These are phyloP conservation scores for Agrenia bidenticulata DNA, from an alignment of 2,888 invertebrate species.

Conservation along the genomic window DNA sequence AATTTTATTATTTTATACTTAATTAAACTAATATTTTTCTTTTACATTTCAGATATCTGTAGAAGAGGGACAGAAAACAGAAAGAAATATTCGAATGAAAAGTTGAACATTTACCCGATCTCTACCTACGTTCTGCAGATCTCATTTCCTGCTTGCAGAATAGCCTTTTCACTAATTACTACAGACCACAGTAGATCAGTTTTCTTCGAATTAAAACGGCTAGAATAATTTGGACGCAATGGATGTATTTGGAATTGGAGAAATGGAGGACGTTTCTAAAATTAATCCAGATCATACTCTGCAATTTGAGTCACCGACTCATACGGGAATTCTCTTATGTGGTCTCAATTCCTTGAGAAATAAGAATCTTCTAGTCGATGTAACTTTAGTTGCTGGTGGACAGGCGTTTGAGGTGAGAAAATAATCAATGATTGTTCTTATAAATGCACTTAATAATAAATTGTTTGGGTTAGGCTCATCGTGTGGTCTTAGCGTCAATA, in stretches of 20 bases:
- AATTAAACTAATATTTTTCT: too few relatives aligned
- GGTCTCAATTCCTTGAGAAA: conserved; percentile 66
- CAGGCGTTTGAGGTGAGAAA: conserved; percentile 62
- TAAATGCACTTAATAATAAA: neutral
- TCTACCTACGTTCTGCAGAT: too few relatives aligned
- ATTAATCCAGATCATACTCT: conserved; percentile 40
- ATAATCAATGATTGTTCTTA: neutral
- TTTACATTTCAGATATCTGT: too few relatives aligned
- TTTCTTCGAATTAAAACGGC: too few relatives aligned
- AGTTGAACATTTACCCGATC: too few relatives aligned
- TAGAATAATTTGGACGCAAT: too few relatives aligned
- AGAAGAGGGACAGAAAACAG: too few relatives aligned
- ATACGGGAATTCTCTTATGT: conserved; percentile 62
- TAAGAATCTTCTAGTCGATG: conserved; percentile 66
- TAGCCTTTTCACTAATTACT: too few relatives aligned
- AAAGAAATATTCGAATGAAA: too few relatives aligned
- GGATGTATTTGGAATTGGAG: conserved; percentile 40
- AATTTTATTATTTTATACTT: too few relatives aligned
- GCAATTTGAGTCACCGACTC: conserved; percentile 63
- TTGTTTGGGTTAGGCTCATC: conserved; percentile 62
- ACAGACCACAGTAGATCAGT: too few relatives aligned
- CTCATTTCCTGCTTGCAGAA: too few relatives aligned
- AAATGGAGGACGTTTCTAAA: conserved; percentile 43
- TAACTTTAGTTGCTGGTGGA: conserved; percentile 68
- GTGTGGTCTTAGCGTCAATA: conserved; percentile 69